These are phyloP conservation scores for Manis javanica DNA, from an alignment of 2,797 vertebrate genomes.

Conservation along the genomic window DNA sequence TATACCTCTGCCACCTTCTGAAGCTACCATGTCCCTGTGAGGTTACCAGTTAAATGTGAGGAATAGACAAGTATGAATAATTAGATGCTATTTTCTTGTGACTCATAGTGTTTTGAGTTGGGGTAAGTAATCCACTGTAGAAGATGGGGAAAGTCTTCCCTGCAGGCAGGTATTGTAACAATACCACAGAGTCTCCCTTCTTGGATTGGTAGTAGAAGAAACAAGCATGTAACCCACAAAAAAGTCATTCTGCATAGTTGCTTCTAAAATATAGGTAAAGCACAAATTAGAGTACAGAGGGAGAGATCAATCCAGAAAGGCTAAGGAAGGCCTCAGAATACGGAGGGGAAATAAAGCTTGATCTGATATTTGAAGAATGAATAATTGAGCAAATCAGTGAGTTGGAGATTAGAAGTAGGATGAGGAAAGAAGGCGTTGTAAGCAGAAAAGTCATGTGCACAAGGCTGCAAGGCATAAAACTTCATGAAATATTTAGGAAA, in stretches of 20 bases:
- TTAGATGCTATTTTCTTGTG: neutral
- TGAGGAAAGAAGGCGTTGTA: neutral
- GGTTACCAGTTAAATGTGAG: neutral
- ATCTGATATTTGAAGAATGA: slow-evolving; percentile 21
- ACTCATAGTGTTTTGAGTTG: neutral
- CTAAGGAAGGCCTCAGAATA: neutral
- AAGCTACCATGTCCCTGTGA: neutral
- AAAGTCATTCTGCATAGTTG: neutral
- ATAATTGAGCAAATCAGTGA: neutral
- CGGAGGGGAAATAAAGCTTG: neutral
- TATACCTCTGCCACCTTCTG: neutral
- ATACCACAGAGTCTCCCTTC: neutral
- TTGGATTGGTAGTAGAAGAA: neutral
- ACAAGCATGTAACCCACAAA: neutral
- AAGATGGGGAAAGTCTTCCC: neutral
- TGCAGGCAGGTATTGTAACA: neutral
- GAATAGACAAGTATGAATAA: neutral
- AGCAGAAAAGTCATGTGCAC: neutral
- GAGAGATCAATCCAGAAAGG: neutral
- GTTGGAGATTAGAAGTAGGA: neutral
- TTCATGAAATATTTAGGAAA: neutral
- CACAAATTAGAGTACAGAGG: neutral
- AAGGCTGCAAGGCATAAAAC: neutral
- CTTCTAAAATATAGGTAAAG: neutral
- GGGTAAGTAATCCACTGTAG: neutral